Conservation (phyloP, 1,140 invertebrate species). For the Lanistes nyassanus region DNA sequence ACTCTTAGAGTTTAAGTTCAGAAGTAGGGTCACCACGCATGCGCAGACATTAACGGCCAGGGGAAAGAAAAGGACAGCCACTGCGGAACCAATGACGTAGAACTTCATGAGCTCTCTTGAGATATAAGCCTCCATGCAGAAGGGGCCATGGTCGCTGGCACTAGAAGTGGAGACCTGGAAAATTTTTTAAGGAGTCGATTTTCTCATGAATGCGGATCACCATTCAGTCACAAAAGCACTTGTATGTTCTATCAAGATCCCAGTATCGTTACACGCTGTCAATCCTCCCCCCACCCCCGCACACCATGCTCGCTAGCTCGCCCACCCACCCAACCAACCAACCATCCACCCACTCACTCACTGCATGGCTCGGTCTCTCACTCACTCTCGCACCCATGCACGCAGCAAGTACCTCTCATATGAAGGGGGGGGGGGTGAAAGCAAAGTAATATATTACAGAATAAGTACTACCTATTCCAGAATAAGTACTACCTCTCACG, state of each 20-base stretch:
- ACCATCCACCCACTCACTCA: no score
- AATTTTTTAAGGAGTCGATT: not conserved
- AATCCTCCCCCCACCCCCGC: no score
- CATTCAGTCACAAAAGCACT: not conserved
- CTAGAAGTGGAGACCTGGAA: slow-evolving; percentile 6
- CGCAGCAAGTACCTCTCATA: not conserved
- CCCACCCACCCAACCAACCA: no score
- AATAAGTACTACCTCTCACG: not conserved
- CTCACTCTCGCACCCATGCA: no score
- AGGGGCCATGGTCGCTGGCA: not conserved
- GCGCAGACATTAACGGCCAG: not conserved
- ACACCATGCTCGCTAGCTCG: no score
- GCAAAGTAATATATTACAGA: not conserved
- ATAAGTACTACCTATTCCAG: not conserved
- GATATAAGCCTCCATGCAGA: not conserved
- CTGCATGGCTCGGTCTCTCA: no score
- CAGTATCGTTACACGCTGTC: slow-evolving; percentile 1
- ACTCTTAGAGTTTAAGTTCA: not conserved
- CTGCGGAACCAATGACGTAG: not conserved
- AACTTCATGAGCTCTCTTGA: not conserved
- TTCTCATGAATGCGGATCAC: not conserved
- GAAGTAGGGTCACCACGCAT: not conserved
- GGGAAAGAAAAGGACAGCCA: slow-evolving; percentile 3
- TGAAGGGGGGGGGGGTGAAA: not conserved
- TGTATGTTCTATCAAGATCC: not conserved